Conservation (phyloP, 2,113 vertebrate species). For the Aspidoscelis tigris region DNA sequence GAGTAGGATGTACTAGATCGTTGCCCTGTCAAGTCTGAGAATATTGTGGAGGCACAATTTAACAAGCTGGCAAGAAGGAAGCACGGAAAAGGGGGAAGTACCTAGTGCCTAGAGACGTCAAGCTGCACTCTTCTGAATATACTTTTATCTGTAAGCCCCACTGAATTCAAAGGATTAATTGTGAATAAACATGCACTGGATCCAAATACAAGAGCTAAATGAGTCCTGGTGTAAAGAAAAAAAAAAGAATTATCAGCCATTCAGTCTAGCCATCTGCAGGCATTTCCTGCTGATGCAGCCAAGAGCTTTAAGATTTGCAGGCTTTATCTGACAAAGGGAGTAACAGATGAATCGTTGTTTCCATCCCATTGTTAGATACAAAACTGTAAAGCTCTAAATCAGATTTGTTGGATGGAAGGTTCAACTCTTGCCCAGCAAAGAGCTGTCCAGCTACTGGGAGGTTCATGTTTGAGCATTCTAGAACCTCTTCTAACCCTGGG, state of each 20-base stretch:
- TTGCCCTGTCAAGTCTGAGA: background rate
- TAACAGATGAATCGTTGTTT: background rate
- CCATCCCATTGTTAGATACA: background rate
- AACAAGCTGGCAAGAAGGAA: background rate
- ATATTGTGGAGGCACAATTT: constrained; percentile 1
- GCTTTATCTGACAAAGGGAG: background rate
- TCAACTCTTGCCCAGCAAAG: background rate
- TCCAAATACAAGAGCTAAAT: constrained; percentile 6
- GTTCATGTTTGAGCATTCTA: background rate
- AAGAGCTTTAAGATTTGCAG: background rate
- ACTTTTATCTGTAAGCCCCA: background rate
- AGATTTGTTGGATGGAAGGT: too few relatives aligned
- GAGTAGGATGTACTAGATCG: background rate
- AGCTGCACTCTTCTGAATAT: background rate
- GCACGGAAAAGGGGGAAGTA: background rate
- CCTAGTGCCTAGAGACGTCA: background rate
- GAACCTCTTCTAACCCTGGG: background rate
- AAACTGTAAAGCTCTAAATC: background rate
- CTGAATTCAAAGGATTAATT: background rate
- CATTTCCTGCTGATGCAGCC: constrained; percentile 35
- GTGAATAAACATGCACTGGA: background rate
- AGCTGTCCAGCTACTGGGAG: background rate
- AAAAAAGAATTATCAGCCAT: constrained; percentile 16
- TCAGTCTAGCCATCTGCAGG: background rate
- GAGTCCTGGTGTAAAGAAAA: constrained; percentile 12